Evolutionary conservation across 2,797 vertebrate genomes (phyloP).

Genomic region (Muraenolepis orangiensis): DNA sequence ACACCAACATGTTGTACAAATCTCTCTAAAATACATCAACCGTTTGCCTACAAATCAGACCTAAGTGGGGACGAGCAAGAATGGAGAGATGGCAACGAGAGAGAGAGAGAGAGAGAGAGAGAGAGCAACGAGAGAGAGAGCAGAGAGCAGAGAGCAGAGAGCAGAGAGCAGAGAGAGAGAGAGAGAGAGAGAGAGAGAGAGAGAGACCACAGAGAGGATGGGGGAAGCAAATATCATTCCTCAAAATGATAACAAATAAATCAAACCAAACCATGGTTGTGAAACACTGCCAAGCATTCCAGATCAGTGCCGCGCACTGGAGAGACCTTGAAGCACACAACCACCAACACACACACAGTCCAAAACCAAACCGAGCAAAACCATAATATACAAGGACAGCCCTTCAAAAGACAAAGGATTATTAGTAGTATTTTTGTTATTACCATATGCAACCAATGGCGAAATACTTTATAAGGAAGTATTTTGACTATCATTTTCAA

Average conservation of each 20-base stretch:
- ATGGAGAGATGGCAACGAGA: conserved; percentile 49
- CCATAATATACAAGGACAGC: background rate
- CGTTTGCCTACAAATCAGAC: conserved; percentile 48
- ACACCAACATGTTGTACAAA: conserved; percentile 55
- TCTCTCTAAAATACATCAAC: conserved; percentile 49
- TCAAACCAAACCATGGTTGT: conserved; percentile 61
- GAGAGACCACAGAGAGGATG: conserved; percentile 54
- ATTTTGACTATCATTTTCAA: too few relatives aligned
- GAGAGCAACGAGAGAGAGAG: conserved; percentile 27
- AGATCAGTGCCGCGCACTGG: conserved; percentile 67
- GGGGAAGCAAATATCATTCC: conserved; percentile 72
- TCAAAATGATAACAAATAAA: conserved; percentile 39
- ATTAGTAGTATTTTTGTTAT: too few relatives aligned
- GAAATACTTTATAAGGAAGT: background rate
- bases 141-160: conserved; percentile 30
- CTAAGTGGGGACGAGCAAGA: conserved; percentile 55
- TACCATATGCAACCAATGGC: background rate
- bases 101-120: conserved; percentile 12
- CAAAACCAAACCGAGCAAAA: conserved; percentile 60
- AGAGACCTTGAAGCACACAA: conserved; percentile 63
- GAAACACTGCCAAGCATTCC: conserved; percentile 69
- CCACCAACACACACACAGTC: conserved; percentile 63
- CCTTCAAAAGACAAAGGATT: background rate
- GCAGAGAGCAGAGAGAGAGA: conserved; percentile 27
- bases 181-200: conserved; percentile 12